These are phyloP conservation scores for Papilio machaon DNA, from an alignment of 1,140 invertebrate species.

Conservation along the genomic window DNA sequence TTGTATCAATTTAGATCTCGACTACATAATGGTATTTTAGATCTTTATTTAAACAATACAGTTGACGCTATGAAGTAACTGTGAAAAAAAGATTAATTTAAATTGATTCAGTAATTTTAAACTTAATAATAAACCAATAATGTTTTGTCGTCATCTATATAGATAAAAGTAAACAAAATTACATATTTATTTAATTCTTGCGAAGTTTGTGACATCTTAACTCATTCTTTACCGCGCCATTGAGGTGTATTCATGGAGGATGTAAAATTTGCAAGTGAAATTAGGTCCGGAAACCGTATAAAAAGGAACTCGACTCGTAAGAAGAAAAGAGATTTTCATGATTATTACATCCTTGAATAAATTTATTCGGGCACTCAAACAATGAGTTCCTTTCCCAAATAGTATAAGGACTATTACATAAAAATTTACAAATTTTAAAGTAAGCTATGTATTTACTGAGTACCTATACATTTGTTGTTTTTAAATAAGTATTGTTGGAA, in stretches of 20 bases:
- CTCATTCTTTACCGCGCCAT: constrained; percentile 29
- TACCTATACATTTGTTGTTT: too few relatives aligned
- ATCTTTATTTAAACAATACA: too few relatives aligned
- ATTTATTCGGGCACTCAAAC: constrained; percentile 28
- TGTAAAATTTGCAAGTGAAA: constrained; percentile 37
- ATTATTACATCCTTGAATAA: constrained; percentile 37
- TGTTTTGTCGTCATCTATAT: too few relatives aligned
- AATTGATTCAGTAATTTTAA: too few relatives aligned
- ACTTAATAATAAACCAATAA: too few relatives aligned
- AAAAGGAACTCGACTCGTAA: constrained; percentile 33
- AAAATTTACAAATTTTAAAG: background rate
- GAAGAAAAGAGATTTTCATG: constrained; percentile 37
- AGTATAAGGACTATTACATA: background rate
- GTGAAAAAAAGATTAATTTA: too few relatives aligned
- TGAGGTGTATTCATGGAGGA: constrained; percentile 33
- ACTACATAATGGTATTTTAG: too few relatives aligned
- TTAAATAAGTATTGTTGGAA: too few relatives aligned
- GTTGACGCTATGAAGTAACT: too few relatives aligned
- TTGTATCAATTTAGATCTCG: too few relatives aligned
- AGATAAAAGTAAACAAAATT: background rate
- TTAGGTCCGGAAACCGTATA: constrained; percentile 34
- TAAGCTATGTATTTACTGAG: background rate
- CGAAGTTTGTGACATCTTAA: constrained; percentile 27
- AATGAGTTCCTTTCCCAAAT: constrained; percentile 9
- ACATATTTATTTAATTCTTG: background rate